These are phyloP conservation scores for Drosophila paulistorum DNA, from an alignment of 1,140 invertebrate genomes.

Conservation along the genomic window DNA sequence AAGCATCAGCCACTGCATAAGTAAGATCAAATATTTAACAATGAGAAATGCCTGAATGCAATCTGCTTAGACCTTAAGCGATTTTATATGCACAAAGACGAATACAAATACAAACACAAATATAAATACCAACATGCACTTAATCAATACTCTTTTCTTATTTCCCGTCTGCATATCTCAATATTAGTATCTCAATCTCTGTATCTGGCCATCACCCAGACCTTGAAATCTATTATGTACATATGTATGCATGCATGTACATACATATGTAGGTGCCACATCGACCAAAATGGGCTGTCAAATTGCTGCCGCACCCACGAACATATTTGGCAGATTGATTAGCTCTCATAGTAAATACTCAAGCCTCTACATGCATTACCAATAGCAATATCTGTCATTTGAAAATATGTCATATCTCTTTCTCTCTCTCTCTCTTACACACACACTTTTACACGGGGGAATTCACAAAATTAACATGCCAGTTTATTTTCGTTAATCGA, in stretches of 20 bases:
- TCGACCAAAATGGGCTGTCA: not conserved
- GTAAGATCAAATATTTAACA: slow-evolving; percentile 13
- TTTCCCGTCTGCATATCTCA: not conserved
- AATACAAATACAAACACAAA: not conserved
- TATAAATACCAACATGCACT: slow-evolving; percentile 13
- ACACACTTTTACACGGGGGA: too few species aligned
- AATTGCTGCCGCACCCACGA: slow-evolving; percentile 1
- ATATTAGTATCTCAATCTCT: too few species aligned
- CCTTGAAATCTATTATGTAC: not conserved
- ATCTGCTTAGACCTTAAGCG: slow-evolving; percentile 8
- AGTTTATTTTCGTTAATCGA: too few species aligned
- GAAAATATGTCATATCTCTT: not conserved
- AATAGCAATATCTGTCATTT: not conserved
- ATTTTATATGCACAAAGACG: not conserved
- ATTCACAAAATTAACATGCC: too few species aligned
- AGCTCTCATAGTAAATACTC: not conserved
- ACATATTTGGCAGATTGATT: not conserved
- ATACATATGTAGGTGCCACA: not conserved
- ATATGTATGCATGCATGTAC: too few species aligned
- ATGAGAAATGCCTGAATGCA: slow-evolving; percentile 12
- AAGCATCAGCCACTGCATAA: slow-evolving; percentile 9
- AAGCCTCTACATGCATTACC: slow-evolving; percentile 1
- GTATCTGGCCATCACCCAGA: not conserved
- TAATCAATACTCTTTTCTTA: not conserved
- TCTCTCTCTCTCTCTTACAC: too few species aligned